phyloP scores from a whole-genome alignment of 2,888 invertebrate species.

The Drosophila rellima region DNA sequence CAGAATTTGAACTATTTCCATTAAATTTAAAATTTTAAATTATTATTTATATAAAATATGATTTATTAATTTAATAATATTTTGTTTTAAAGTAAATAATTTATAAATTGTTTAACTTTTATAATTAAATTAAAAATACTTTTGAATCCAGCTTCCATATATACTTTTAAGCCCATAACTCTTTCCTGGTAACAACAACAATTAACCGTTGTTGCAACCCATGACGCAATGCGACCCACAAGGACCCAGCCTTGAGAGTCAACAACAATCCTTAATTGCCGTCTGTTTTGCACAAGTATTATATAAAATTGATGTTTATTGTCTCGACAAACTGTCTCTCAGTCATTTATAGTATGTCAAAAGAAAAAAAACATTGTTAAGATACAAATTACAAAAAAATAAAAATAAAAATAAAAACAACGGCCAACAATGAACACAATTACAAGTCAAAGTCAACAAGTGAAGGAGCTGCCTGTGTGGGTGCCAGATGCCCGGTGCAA shows the following conservation, averaged over 20 bases:
- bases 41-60: too few relatives aligned
- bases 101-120: too few relatives aligned
- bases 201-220: constrained; percentile 18
- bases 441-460: constrained; percentile 74
- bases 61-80: too few relatives aligned
- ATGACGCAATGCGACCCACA: constrained; percentile 52
- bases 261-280: constrained; percentile 71
- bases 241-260: constrained; percentile 67
- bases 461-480: constrained; percentile 67
- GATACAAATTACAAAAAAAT: constrained; percentile 21
- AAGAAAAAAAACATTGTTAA: constrained; percentile 20
- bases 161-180: background rate
- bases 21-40: too few relatives aligned
- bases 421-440: constrained; percentile 62
- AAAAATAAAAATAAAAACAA: constrained; percentile 26
- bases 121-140: too few relatives aligned
- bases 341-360: constrained; percentile 29
- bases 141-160: too few relatives aligned
- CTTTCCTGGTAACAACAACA: constrained; percentile 1
- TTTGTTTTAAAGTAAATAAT: too few relatives aligned
- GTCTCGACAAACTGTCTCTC: constrained; percentile 44
- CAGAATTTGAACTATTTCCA: too few relatives aligned
- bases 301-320: constrained; percentile 66
- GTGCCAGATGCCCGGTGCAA: constrained; percentile 45
- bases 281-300: constrained; percentile 14